These are phyloP conservation scores for Vireo griseus DNA, from an alignment of 2,797 vertebrate species.

Conservation along the genomic window DNA sequence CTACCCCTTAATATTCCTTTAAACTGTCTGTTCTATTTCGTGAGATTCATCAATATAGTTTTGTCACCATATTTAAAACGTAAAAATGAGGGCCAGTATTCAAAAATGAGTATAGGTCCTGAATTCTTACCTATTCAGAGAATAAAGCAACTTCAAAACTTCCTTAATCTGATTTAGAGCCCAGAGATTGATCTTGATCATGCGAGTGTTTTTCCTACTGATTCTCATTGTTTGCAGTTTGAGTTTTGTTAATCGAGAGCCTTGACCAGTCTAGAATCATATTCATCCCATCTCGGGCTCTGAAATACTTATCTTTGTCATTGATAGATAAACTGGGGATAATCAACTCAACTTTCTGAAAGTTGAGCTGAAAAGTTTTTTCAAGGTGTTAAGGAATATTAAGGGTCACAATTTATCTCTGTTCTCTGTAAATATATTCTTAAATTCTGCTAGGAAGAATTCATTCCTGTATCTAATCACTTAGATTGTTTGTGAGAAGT, in stretches of 20 bases:
- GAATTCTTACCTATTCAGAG: neutral
- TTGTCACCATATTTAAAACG: neutral
- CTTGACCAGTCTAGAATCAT: neutral
- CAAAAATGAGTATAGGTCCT: neutral
- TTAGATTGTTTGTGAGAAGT: neutral
- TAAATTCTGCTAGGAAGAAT: neutral
- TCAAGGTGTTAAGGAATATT: neutral
- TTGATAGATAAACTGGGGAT: neutral
- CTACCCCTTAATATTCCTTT: neutral
- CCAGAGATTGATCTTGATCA: neutral
- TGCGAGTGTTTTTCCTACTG: neutral
- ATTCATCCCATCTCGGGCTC: neutral
- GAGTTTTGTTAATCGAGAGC: neutral
- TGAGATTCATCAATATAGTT: neutral
- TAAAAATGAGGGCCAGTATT: neutral
- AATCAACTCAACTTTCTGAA: neutral
- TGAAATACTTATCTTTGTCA: neutral
- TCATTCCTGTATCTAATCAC: neutral
- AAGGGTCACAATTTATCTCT: neutral
- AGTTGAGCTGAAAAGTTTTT: neutral
- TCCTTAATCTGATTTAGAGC: neutral
- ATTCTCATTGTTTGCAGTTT: neutral
- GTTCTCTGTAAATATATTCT: neutral
- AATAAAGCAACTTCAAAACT: neutral
- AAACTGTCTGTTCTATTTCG: neutral